These are phyloP conservation scores for Sipha maydis DNA, from an alignment of 2,888 invertebrate genomes.

Conservation along the genomic window DNA sequence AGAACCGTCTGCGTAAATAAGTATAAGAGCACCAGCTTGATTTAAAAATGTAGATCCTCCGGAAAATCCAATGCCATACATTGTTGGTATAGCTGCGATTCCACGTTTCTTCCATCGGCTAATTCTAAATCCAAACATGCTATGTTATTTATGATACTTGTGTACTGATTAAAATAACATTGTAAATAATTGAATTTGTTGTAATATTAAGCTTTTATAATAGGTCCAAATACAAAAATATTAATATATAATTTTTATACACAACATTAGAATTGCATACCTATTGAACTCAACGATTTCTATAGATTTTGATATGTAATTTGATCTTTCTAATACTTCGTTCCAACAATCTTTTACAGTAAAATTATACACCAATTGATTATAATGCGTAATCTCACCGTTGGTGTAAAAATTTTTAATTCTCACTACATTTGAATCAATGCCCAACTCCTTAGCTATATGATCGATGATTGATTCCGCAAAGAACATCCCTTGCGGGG, in stretches of 20 bases:
- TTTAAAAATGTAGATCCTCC: slow-evolving; percentile 74
- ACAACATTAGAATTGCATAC: background rate
- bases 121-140: slow-evolving; percentile 69
- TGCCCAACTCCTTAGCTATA: slow-evolving; percentile 77
- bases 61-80: slow-evolving; percentile 86
- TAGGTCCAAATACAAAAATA: too few relatives aligned
- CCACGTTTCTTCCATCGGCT: slow-evolving; percentile 90
- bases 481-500: slow-evolving; percentile 91
- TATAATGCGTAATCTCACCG: slow-evolving; percentile 82
- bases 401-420: slow-evolving; percentile 82
- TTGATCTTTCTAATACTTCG: slow-evolving; percentile 73
- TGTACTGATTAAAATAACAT: background rate
- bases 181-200: too few relatives aligned
- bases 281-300: slow-evolving; percentile 71
- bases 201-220: too few relatives aligned
- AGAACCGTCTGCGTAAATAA: slow-evolving; percentile 87
- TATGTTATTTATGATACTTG: background rate
- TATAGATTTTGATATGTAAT: background rate
- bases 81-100: slow-evolving; percentile 82
- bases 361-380: slow-evolving; percentile 78
- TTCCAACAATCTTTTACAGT: slow-evolving; percentile 81
- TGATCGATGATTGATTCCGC: slow-evolving; percentile 79
- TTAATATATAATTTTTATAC: too few relatives aligned
- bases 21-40: slow-evolving; percentile 87
- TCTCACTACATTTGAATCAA: slow-evolving; percentile 74